These are phyloP conservation scores for Hydrochoerus hydrochaeris DNA, from an alignment of 2,113 vertebrate species.

Conservation along the genomic window DNA sequence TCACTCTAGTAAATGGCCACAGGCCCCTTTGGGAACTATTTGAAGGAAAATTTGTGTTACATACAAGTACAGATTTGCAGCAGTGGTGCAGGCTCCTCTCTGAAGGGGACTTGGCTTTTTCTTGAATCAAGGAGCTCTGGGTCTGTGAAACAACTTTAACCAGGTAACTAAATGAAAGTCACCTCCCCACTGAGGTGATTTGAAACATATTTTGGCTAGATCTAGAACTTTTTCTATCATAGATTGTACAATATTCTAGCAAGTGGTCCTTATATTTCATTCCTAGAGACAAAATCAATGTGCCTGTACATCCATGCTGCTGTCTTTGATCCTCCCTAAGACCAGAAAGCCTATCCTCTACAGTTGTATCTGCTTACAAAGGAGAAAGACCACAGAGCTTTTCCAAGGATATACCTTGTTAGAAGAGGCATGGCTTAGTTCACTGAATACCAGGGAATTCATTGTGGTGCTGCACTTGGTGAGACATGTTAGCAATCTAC, in stretches of 20 bases:
- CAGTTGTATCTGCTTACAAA: neutral
- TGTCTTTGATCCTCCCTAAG: neutral
- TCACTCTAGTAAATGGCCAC: neutral
- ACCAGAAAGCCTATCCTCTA: neutral
- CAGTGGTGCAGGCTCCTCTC: neutral
- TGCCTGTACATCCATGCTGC: neutral
- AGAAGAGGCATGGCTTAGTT: constrained; percentile 3
- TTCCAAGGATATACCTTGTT: constrained; percentile 16
- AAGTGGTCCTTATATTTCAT: neutral
- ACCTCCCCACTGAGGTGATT: neutral
- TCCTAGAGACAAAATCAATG: neutral
- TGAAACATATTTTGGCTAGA: constrained; percentile 8
- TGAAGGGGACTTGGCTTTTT: neutral
- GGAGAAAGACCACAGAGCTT: neutral
- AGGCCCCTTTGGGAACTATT: neutral
- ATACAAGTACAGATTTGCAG: neutral
- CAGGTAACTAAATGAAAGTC: neutral
- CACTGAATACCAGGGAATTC: neutral
- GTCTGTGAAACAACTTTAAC: neutral
- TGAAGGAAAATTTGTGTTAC: neutral
- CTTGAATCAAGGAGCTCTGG: neutral
- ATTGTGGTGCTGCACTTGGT: constrained; percentile 12
- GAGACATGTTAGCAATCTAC: neutral
- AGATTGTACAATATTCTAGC: neutral
- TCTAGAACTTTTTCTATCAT: constrained; percentile 10